A percentile compares a stretch with the other conserved stretches of the same genome.
These are phyloP conservation scores for Eulemur macaco DNA, from an alignment of 2,113 vertebrate species.

Conservation along the genomic window DNA sequence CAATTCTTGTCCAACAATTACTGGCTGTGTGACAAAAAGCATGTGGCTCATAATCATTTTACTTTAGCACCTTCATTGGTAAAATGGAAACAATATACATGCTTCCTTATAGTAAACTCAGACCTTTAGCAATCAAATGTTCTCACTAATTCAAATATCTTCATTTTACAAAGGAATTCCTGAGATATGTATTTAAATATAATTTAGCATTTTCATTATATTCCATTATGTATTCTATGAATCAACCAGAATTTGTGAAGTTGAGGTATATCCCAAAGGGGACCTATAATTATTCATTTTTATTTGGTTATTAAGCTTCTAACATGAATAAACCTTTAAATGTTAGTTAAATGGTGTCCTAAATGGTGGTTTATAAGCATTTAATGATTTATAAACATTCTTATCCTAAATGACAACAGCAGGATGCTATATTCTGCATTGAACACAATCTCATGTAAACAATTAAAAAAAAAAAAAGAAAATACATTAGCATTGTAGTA, in stretches of 20 bases:
- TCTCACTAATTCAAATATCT: conserved; percentile 10
- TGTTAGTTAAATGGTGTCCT: neutral
- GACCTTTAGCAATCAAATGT: neutral
- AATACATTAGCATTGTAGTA: neutral
- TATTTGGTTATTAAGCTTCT: neutral
- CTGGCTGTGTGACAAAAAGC: neutral
- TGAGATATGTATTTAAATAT: neutral
- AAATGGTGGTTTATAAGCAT: neutral
- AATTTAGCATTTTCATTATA: neutral
- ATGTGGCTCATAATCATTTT: neutral
- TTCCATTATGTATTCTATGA: neutral
- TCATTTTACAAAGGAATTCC: neutral
- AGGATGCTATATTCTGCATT: neutral
- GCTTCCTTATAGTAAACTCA: neutral
- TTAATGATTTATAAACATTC: neutral
- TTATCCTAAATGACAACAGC: neutral
- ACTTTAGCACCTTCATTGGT: neutral
- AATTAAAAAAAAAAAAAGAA: neutral
- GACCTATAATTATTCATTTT: neutral
- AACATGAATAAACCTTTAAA: neutral
- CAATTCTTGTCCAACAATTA: neutral
- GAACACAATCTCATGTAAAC: neutral
- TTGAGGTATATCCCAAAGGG: neutral
- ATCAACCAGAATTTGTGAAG: neutral
- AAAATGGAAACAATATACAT: neutral